Evolutionary conservation across 1,140 invertebrate genomes (phyloP).

Genomic region (Anagrus nilaparvatae): DNA sequence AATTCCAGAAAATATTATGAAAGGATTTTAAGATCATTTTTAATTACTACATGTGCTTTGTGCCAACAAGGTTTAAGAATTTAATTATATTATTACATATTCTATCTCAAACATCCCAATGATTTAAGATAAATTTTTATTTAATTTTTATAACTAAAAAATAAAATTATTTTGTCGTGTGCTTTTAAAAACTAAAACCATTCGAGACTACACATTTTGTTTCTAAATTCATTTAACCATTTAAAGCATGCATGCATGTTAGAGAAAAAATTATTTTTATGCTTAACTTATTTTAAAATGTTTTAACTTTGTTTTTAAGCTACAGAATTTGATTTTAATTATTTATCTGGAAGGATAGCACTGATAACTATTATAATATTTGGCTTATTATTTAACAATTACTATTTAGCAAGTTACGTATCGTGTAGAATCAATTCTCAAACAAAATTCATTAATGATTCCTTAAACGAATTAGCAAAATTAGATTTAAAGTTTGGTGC

Average conservation of each 20-base stretch:
- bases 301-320: slow-evolving; percentile 1
- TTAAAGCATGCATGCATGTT: no score
- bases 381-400: slow-evolving; percentile 8
- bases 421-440: slow-evolving; percentile 7
- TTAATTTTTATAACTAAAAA: neutral
- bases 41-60: slow-evolving; percentile 8
- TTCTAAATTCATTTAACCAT: no score
- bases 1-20: slow-evolving; percentile 16
- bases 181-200: no score
- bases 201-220: no score
- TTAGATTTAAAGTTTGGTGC: slow-evolving; percentile 3
- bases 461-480: slow-evolving; percentile 2
- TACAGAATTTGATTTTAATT: slow-evolving; percentile 10
- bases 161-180: no score
- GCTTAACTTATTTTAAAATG: neutral
- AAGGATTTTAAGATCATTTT: slow-evolving; percentile 3
- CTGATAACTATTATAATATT: slow-evolving; percentile 8
- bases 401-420: slow-evolving; percentile 10
- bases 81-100: no score
- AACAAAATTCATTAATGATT: slow-evolving; percentile 4
- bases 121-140: no score
- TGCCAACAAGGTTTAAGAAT: slow-evolving; percentile 10
- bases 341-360: slow-evolving; percentile 5
- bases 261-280: no score
- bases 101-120: no score